These are phyloP conservation scores for Bursaphelenchus mucronatus DNA, from an alignment of 1,140 invertebrate species.

Conservation along the genomic window DNA sequence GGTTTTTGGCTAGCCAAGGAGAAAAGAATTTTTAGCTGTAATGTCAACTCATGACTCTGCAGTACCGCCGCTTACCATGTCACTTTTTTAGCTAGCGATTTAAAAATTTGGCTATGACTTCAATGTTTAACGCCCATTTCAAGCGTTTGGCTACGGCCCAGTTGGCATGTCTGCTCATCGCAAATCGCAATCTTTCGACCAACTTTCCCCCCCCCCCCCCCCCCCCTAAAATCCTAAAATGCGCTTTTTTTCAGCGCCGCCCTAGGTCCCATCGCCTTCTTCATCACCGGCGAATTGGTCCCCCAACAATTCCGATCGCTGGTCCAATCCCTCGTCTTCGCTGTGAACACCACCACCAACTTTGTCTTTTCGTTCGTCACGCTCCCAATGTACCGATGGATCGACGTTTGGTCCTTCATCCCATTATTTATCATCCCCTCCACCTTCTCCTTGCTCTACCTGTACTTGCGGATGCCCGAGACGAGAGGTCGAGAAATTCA, in stretches of 20 bases:
- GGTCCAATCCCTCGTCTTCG: constrained; percentile 56
- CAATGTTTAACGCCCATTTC: no score
- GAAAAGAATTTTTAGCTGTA: no score
- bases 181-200: background rate
- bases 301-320: constrained; percentile 50
- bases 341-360: constrained; percentile 46
- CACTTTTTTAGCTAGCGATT: no score
- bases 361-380: constrained; percentile 50
- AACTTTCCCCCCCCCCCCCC: no score
- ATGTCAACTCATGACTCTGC: no score
- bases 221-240: no score
- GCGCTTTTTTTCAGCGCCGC: constrained; percentile 34
- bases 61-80: no score
- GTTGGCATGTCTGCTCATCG: no score
- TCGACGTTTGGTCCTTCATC: constrained; percentile 51
- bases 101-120: no score
- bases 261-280: constrained; percentile 51
- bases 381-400: constrained; percentile 40
- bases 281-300: constrained; percentile 53
- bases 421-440: constrained; percentile 55
- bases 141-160: no score
- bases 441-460: constrained; percentile 35
- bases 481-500: constrained; percentile 49
- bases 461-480: constrained; percentile 38
- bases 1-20: no score